Base-by-base conservation (phyloP, 2,888 invertebrate species). In the Tanytarsus gracilentus region DNA sequence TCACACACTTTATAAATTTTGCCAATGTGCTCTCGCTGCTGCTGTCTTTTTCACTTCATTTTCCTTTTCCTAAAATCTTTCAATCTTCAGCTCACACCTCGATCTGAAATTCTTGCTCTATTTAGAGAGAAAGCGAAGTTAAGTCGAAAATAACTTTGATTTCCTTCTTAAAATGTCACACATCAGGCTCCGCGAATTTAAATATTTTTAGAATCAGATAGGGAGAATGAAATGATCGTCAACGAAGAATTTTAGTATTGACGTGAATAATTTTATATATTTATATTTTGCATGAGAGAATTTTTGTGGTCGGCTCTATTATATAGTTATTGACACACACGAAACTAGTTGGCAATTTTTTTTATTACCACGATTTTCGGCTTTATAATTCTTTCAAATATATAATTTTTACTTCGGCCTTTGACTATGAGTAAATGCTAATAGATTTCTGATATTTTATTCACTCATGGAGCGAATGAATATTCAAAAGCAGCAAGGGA, bases 1-100 rank as follows among this genome's bases (percentile, higher is more conserved):
- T 58, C 58, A 58, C 58, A 55, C 55, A 48, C 58, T 58, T 58
- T 58, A 56, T 58, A 44, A 23, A 18, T 44, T 14, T 44, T 44
- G 18, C 44, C 18, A 18, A n/a, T 21, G 18, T 18, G 18, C 11
- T 44, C 11, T 44, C 23, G 18, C 23, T 44, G 44, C 23, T 44
- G 9, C 23, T 44, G 23, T 44, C 23, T 16, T 11, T 18, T 18
- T 44, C 23, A 11, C 44, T 44, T 23, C 23, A 23, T n/a, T 33
- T 21, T 44, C 44, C 18, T 44, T 23, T 23, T 18, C 44, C 9
- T 33, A 9, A 44, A 21, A 23, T 18, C 8, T 9, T 29, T 29
- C 29, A 29, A 9, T 29, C 16, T 36, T 14, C 36, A 16, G 36
- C n/a, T 36, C n/a, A 36, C 5, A 14, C 16, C 36, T n/a, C 36